Percentiles rank a stretch among this genome's conserved stretches.
phyloP scores from a whole-genome alignment of 2,888 invertebrate genomes.

The Drosophila diplacantha region DNA sequence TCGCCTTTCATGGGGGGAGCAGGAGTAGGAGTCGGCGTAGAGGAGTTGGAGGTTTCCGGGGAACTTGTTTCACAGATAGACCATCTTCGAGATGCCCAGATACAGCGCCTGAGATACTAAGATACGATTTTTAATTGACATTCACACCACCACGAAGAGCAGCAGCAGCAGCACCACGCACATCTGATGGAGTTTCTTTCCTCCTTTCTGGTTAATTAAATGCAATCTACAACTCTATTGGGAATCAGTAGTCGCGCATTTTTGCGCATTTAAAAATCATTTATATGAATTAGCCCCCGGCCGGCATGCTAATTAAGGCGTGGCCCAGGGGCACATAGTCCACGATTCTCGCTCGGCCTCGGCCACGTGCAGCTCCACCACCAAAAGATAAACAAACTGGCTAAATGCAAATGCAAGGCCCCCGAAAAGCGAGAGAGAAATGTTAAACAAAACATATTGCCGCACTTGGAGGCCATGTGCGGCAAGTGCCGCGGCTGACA shows the following conservation, averaged over 20 bases:
- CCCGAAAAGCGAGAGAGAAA: conserved; percentile 43
- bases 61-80: conserved; percentile 53
- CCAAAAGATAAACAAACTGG: conserved; percentile 34
- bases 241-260: conserved; percentile 66
- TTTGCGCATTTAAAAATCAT: conserved; percentile 72
- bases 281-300: conserved; percentile 64
- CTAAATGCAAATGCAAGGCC: conserved; percentile 39
- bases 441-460: conserved; percentile 73
- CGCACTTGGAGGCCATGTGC: conserved; percentile 67
- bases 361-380: conserved; percentile 23
- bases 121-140: conserved; percentile 43
- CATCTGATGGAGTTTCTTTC: conserved; percentile 6
- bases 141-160: conserved; percentile 17
- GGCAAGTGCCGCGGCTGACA: conserved; percentile 64
- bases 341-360: conserved; percentile 16
- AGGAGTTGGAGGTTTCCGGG: conserved; percentile 14
- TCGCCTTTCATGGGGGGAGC: conserved; percentile 48
- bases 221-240: conserved; percentile 67
- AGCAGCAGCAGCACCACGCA: background rate
- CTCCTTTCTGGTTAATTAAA: conserved; percentile 52
- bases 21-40: background rate
- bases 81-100: conserved; percentile 37
- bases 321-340: conserved; percentile 27
- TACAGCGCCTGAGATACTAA: conserved; percentile 1
- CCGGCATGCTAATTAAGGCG: conserved; percentile 60